Evolutionary conservation across 53 echinoderm and acorn worm genomes (phyloP).

Genomic region (Apostichopus leukothele): DNA sequence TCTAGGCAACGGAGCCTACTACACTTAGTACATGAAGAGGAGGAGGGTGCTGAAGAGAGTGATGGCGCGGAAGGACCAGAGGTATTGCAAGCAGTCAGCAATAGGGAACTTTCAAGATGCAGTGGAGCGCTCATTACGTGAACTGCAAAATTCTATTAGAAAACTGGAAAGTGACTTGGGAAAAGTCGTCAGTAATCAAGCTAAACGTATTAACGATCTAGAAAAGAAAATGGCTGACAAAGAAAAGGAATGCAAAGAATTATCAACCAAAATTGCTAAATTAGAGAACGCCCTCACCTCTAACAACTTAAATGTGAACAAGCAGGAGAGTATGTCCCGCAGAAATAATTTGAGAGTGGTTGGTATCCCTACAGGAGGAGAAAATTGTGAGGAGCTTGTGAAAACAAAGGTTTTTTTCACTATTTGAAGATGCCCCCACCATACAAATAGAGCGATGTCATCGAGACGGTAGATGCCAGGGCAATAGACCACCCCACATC

Average conservation of each 20-base stretch:
- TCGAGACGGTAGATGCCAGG: neutral
- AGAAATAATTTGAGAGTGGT: slow-evolving; percentile 2
- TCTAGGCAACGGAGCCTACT: neutral
- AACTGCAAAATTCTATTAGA: neutral
- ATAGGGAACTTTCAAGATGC: neutral
- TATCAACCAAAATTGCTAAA: neutral
- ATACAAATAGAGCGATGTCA: slow-evolving; percentile 2
- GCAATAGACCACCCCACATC: slow-evolving; percentile 3
- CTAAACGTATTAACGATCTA: neutral
- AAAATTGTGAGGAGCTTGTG: neutral
- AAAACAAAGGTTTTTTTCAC: too few species aligned
- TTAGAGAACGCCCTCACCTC: neutral
- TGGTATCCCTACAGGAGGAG: neutral
- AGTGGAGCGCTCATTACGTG: neutral
- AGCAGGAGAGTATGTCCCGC: neutral
- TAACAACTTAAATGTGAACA: neutral
- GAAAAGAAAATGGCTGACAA: slow-evolving; percentile 4
- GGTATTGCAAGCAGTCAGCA: neutral
- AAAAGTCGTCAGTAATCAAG: neutral
- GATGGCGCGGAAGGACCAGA: neutral
- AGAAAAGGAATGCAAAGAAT: neutral
- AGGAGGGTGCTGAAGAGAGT: neutral
- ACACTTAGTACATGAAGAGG: neutral
- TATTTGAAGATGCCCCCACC: neutral
- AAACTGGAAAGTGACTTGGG: neutral